Conservation (phyloP, 2,888 invertebrate genomes). For the Mycalesis mineus region DNA sequence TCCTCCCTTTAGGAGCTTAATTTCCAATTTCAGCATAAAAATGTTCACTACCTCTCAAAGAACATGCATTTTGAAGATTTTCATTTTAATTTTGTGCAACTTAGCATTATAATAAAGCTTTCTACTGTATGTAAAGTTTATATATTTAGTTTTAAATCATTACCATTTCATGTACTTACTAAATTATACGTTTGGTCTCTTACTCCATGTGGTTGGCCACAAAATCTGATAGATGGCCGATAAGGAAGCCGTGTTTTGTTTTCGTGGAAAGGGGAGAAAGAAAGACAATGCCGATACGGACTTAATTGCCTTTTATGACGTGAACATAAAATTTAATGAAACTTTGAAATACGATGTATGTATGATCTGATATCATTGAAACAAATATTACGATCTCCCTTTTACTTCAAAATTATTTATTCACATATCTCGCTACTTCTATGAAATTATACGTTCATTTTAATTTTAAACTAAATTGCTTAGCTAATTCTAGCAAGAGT, state of each 20-base stretch:
- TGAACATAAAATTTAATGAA: neutral
- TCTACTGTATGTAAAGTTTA: too few relatives aligned
- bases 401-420: too few relatives aligned
- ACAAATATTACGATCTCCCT: too few relatives aligned
- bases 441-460: neutral
- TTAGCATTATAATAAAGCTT: too few relatives aligned
- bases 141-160: too few relatives aligned
- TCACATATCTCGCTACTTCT: neutral
- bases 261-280: neutral
- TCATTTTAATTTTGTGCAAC: too few relatives aligned
- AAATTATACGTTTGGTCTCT: neutral
- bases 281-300: neutral
- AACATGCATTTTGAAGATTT: too few relatives aligned
- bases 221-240: conserved; percentile 1
- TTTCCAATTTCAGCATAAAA: too few relatives aligned
- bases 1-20: too few relatives aligned
- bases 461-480: too few relatives aligned
- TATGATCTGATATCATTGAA: neutral
- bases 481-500: too few relatives aligned
- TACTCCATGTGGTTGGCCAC: neutral
- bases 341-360: neutral
- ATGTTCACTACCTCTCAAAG: neutral
- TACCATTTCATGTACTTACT: neutral
- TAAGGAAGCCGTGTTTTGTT: conserved; percentile 1
- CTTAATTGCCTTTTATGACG: neutral